phyloP scores from a whole-genome alignment of 2,888 invertebrate species.

The Melanchra persicariae region DNA sequence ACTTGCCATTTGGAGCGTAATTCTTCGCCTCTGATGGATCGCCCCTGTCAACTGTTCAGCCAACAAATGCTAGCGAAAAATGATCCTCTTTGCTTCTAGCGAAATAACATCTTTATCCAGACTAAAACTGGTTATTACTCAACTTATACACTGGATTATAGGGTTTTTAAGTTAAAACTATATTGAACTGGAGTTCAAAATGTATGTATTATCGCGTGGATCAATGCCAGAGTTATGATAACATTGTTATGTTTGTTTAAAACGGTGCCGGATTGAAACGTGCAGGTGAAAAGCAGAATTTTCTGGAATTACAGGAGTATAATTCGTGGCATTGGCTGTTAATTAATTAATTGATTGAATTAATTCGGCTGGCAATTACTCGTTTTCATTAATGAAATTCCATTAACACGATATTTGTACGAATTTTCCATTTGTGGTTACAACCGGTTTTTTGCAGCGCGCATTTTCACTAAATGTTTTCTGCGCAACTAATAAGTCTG shows the following conservation, averaged over 20 bases:
- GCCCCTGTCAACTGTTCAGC: constrained; percentile 76
- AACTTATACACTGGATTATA: constrained; percentile 70
- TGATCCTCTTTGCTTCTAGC: constrained; percentile 73
- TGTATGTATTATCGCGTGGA: constrained; percentile 75
- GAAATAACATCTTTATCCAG: constrained; percentile 80
- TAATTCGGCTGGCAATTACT: constrained; percentile 28
- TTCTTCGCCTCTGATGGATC: constrained; percentile 74
- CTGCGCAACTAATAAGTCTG: not conserved
- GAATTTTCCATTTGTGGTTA: constrained; percentile 24
- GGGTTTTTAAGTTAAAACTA: constrained; percentile 67
- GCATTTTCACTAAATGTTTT: not conserved
- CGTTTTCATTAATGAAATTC: constrained; percentile 22
- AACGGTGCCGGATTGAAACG: constrained; percentile 40
- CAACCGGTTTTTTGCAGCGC: not conserved
- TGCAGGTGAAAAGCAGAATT: constrained; percentile 39
- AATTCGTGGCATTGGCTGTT: constrained; percentile 16
- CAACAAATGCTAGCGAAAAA: constrained; percentile 78
- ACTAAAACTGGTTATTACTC: constrained; percentile 76
- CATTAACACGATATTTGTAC: constrained; percentile 28
- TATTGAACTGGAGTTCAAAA: constrained; percentile 71
- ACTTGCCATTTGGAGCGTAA: constrained; percentile 56
- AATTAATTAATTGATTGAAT: constrained; percentile 47
- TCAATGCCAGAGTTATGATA: constrained; percentile 75
- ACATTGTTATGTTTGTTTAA: constrained; percentile 58
- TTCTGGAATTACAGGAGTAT: constrained; percentile 27